phyloP scores from a whole-genome alignment of 2,797 vertebrate species.

The Scolopax rusticola region DNA sequence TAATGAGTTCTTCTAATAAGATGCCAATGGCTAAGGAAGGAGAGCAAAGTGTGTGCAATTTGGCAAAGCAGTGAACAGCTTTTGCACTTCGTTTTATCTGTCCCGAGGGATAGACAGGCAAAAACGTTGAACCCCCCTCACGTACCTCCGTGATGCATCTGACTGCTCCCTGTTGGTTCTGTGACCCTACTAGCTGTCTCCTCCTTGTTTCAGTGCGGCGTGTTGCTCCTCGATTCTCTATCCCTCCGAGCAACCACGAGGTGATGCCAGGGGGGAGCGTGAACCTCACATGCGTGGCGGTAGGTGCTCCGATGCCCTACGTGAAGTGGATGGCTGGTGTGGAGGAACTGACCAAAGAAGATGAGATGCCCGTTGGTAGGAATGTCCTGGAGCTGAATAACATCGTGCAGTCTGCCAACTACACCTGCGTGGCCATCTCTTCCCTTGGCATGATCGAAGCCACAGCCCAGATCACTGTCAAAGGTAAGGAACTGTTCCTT shows the following conservation, averaged over 20 bases:
- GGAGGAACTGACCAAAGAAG: constrained; percentile 91
- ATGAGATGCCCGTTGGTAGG: constrained; percentile 94
- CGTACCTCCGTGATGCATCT: accelerated
- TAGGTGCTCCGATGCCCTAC: constrained; percentile 96
- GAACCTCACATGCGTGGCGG: constrained; percentile 96
- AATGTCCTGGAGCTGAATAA: constrained; percentile 94
- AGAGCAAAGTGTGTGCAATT: constrained; percentile 35
- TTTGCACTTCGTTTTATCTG: constrained; percentile 50
- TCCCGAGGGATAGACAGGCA: constrained; percentile 53
- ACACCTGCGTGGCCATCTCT: constrained; percentile 97
- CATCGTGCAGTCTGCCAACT: constrained; percentile 92
- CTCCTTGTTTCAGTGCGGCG: constrained; percentile 91
- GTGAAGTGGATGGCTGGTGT: constrained; percentile 94
- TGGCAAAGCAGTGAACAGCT: constrained; percentile 45
- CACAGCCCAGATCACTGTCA: constrained; percentile 93
- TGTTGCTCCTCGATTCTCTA: constrained; percentile 98
- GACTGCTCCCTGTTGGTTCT: neutral
- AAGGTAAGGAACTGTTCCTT: constrained; percentile 79
- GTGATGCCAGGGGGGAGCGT: constrained; percentile 97
- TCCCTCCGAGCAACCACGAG: constrained; percentile 95
- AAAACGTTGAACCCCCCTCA: neutral
- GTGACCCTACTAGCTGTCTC: constrained; percentile 75
- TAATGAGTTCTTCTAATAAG: constrained; percentile 57
- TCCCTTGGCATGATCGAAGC: constrained; percentile 95
- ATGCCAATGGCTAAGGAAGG: constrained; percentile 56